phyloP scores from a whole-genome alignment of 2,113 vertebrate genomes.

The Nymphicus hollandicus region DNA sequence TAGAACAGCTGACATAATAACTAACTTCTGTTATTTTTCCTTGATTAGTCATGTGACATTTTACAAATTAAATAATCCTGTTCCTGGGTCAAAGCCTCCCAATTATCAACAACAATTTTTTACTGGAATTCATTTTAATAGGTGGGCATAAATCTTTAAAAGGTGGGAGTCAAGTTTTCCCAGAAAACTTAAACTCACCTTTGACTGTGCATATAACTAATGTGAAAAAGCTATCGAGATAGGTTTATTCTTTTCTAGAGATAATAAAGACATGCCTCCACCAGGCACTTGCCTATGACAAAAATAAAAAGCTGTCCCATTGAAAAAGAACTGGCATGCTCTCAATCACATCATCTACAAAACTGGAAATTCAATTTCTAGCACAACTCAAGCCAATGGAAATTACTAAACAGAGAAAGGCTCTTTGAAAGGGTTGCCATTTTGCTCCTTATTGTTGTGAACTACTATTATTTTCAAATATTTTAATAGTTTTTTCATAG shows the following conservation, averaged over 20 bases:
- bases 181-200: background rate
- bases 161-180: background rate
- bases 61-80: background rate
- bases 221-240: background rate
- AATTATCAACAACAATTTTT: background rate
- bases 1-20: background rate
- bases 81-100: background rate
- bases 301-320: background rate
- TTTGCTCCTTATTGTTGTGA: background rate
- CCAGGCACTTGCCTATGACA: background rate
- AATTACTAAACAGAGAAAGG: background rate
- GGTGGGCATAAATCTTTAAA: background rate
- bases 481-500: background rate
- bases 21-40: background rate
- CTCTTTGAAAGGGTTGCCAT: background rate
- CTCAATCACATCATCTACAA: background rate
- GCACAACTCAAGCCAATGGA: background rate
- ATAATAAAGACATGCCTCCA: background rate
- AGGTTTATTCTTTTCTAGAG: background rate
- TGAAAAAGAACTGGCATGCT: background rate
- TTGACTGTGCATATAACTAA: background rate
- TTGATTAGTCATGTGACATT: background rate
- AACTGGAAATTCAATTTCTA: background rate
- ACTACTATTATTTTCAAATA: background rate
- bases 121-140: background rate